Evolutionary conservation across 2,797 vertebrate genomes (phyloP), one percentile per base, ranked within the genome.

Genomic region (Leptatherina wallacei): DNA sequence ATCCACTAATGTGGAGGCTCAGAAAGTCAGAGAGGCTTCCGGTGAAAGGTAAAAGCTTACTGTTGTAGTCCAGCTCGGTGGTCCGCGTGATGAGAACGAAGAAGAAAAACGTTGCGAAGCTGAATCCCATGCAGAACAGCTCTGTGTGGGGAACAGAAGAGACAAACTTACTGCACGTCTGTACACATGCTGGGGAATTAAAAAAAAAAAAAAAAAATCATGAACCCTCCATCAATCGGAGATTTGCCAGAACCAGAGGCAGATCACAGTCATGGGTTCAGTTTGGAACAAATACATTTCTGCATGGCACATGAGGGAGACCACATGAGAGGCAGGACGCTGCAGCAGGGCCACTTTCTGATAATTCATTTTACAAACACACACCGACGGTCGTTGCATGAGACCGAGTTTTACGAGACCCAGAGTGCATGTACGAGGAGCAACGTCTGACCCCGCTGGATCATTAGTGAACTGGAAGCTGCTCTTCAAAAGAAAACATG

Each of bases 81-180:
- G 95, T 93, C 71, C 93, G 92, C 0, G 95, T 95, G 86, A 98
- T 91, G 58, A 96, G 81, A 38, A 98, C 83, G 3, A 97, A 98
- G 90, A 95, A 97, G 89, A 97, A 85, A 65, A 97, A 96, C 0
- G 95, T 94, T 0, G 83, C 3, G 0, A 98, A 95, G 77, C 95
- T 93, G 73, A 98, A 98, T 2, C 97, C 97, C 92, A 96, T 95
- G 80, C 96, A 98, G 80, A 99, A 96, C 65, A 99, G 87, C 85
- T 96, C 97, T 99, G 66, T 32, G 22, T 0, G 56, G 1, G 1
- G 35, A 63, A n/a, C 33, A 42, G 27, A 69, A 36, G 10, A 62
- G 18, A 20, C 13, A 1, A 32, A 12, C n/a, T 35, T 35, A 35
- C 6, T 35, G 33, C 16, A 40, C 9, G 10, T 38, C 36, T 38